Base-by-base conservation (phyloP, 2,888 invertebrate species). In the Acrobeloides nanus region DNA sequence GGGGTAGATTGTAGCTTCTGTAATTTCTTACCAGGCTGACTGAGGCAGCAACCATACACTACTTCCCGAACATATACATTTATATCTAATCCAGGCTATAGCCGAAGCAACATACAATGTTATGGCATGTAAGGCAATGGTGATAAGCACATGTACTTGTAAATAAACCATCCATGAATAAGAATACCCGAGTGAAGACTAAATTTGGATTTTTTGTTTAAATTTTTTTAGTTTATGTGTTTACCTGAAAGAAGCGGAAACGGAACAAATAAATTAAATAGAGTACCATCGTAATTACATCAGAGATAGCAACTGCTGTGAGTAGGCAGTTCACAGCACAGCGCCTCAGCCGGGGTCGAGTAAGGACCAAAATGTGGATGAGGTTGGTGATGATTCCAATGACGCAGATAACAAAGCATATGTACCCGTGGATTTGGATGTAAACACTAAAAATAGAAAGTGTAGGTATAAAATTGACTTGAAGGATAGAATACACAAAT, bases 281-380 rank as follows among this genome's bases (percentile, higher is more conserved):
- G 12, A 53, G 54, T 10, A 46, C 45, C 66, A 66, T 66, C 8
- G 61, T 64, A 38, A 61, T 52, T 27, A 66, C 57, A 38, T 66
- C 66, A 35, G 63, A 64, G 26, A 64, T 48, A 1, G 66, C 66
- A 1, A 66, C 59, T 12, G 64, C 64, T 7, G 60, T 56, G 7
- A 66, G 47, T 10, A 64, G 59, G 38, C 58, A 56, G 40, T 66
- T 64, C 23, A 66, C 66, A 1, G 66, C 62, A 39, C 63, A 65
- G 47, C 62, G 27, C 33, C 46, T 18, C 26, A 53, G 35, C 23
- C 38, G 38, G 23, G 51, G 51, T 23, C 40, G 31, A 2, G 32
- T 38, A n/a, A 51, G 44, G 17, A 51, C 64, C 37, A 59, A 33
- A 35, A 64, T 63, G 49, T 66, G 64, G 33, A 66, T 53, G 15